These are phyloP conservation scores for Phyto melanocephala DNA, from an alignment of 2,888 invertebrate species.

Conservation along the genomic window DNA sequence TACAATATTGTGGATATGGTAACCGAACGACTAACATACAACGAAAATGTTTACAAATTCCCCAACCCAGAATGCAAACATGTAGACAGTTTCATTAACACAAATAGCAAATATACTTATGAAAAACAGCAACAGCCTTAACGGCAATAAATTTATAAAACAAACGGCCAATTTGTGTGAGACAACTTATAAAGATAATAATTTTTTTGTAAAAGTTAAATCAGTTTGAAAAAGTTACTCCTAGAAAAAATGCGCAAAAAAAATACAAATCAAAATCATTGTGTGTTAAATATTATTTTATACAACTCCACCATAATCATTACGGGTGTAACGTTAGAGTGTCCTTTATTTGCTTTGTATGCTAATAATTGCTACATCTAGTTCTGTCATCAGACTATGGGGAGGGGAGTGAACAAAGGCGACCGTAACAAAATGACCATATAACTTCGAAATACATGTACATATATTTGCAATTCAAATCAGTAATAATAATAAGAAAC, in stretches of 20 bases:
- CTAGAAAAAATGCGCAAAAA: not conserved
- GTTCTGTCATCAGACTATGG: not conserved
- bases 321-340: constrained; percentile 8
- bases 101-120: not conserved
- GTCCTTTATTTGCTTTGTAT: constrained; percentile 37
- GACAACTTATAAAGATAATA: not conserved
- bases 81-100: constrained; percentile 3
- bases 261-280: not conserved
- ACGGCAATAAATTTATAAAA: not conserved
- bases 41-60: not conserved
- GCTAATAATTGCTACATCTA: constrained; percentile 13
- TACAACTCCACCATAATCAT: not conserved
- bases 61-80: constrained; percentile 12
- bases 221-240: not conserved
- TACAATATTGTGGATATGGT: constrained; percentile 28
- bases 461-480: constrained; percentile 59
- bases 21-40: not conserved
- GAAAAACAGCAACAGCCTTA: not conserved
- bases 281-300: not conserved
- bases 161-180: not conserved
- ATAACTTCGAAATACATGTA: constrained; percentile 19
- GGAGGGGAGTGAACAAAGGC: not conserved
- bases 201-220: not conserved
- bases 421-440: constrained; percentile 37
- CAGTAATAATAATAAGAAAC: constrained; percentile 36